Percentiles rank a stretch among this genome's conserved stretches.
Conservation (phyloP, 2,113 vertebrate genomes). For the Pachycephala philippinensis region DNA sequence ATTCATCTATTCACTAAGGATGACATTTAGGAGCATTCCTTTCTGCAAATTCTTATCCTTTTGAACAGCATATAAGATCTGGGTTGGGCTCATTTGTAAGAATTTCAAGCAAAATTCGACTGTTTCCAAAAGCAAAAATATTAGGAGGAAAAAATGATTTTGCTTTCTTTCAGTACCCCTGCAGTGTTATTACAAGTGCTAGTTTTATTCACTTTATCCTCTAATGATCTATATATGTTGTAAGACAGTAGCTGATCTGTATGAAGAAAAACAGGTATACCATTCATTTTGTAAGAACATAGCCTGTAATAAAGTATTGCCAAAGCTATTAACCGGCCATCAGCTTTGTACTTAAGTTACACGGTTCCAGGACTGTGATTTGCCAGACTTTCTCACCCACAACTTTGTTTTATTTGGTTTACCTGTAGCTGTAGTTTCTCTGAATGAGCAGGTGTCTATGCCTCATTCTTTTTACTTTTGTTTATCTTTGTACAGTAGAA, state of each 20-base stretch:
- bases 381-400: not conserved
- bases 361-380: not conserved
- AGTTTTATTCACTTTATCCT: not conserved
- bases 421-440: not conserved
- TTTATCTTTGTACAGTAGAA: not conserved
- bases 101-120: not conserved
- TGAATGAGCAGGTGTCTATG: not conserved
- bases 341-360: not conserved
- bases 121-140: not conserved
- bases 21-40: not conserved
- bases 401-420: not conserved
- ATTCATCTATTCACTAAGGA: not conserved
- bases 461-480: not conserved
- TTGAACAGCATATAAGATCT: not conserved
- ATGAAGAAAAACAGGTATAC: not conserved
- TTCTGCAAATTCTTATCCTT: not conserved
- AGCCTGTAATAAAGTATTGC: not conserved
- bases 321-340: not conserved
- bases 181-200: not conserved
- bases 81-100: not conserved
- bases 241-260: not conserved
- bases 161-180: not conserved
- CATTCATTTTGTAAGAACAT: not conserved
- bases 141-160: not conserved
- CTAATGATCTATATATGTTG: not conserved